Base-by-base conservation (phyloP, 2,888 invertebrate genomes). In the Halocaridina rubra region DNA sequence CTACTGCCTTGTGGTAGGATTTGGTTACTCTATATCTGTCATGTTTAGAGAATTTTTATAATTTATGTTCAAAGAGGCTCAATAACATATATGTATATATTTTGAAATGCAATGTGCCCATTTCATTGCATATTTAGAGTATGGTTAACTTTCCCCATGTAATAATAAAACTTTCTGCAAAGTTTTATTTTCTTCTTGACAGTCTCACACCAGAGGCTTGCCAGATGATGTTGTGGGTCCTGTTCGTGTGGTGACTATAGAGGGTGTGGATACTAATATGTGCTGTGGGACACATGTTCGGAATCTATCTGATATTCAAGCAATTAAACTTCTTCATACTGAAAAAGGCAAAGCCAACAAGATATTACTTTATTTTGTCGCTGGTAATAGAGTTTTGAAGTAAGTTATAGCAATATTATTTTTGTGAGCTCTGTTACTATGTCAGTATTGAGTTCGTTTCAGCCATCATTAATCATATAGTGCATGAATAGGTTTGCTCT, bases 281-380 rank as follows among this genome's bases (percentile, higher is more conserved):
- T 97, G 97, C 90, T 97, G 97, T 91, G 97, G 97, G 0, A 97
- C 97, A 0, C 97, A 97, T 90, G 96, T 97, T 0, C 92, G 93
- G 3, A 96, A 95, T 90, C 91, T 96, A 33, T 93, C 94, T 39
- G 92, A 93, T 88, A 89, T 92, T 57, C 91, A 93, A 90, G 92
- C 90, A 4, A 90, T 93, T 10, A 93, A 93, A 89, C 88, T 96
- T 64, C 90, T 95, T 16, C 93, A 94, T 77, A 91, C 92, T 0
- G 96, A 96, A 89, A 95, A 95, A 86, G 94, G 94, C 8, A 96
- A 95, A 91, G 95, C 95, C 90, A 91, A 90, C 76, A 92, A 92
- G 86, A 90, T 90, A 2, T 91, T 92, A 80, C 89, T 93, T 53
- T 90, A 90, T 85, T 97, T 96, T 91, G 90, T 96, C 3, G 94